Conservation (phyloP, 1,140 invertebrate genomes). For the Drosophila repletoides region DNA sequence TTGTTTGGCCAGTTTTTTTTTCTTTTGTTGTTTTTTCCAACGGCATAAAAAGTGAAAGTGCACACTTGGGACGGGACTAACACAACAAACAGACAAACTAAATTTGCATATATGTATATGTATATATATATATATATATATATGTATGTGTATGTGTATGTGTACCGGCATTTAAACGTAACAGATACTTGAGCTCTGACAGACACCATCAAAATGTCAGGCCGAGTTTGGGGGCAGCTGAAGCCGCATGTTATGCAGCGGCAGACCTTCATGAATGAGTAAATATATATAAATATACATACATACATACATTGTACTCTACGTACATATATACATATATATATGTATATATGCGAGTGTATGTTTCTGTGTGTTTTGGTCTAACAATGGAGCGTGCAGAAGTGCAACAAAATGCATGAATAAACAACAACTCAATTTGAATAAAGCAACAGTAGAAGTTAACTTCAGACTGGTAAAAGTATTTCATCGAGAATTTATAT, state of each 20-base stretch:
- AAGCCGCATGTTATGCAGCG: constrained; percentile 26
- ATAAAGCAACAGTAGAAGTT: constrained; percentile 60
- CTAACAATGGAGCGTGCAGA: constrained; percentile 62
- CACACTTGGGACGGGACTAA: constrained; percentile 41
- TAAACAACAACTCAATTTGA: constrained; percentile 79
- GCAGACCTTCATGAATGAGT: constrained; percentile 48
- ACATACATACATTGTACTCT: neutral
- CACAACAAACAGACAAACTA: constrained; percentile 9
- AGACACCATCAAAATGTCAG: constrained; percentile 59
- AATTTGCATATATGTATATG: constrained; percentile 3
- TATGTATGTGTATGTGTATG: constrained; percentile 21
- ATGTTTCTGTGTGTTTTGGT: constrained; percentile 29
- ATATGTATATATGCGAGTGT: neutral
- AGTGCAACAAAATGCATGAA: constrained; percentile 79
- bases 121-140: constrained; percentile 17
- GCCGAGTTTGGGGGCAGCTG: constrained; percentile 28
- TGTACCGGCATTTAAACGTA: constrained; percentile 67
- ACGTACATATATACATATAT: neutral
- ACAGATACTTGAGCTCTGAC: constrained; percentile 73
- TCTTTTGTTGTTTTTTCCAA: constrained; percentile 52
- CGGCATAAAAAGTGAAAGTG: constrained; percentile 69
- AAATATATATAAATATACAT: constrained; percentile 26
- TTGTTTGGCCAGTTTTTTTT: constrained; percentile 73
- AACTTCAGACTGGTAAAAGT: constrained; percentile 13
- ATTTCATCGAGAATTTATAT: constrained; percentile 32